Conservation (phyloP, 2,888 invertebrate genomes). For the Lottia scabra region DNA sequence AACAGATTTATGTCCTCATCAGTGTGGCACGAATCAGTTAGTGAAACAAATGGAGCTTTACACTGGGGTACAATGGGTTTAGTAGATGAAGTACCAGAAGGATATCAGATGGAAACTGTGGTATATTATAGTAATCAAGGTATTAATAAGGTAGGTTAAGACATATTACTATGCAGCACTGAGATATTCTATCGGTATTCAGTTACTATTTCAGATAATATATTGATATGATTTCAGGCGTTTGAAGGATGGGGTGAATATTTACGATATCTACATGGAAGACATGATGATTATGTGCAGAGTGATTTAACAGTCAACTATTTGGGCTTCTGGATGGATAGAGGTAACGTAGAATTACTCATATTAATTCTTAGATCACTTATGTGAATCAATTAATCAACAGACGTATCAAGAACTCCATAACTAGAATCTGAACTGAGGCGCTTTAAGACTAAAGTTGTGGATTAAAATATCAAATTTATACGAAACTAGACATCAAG, state of each 20-base stretch:
- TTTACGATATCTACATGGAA: slow-evolving; percentile 39
- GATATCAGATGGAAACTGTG: neutral
- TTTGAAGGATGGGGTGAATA: slow-evolving; percentile 37
- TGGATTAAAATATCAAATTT: no score
- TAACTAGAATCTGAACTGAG: no score
- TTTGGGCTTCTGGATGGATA: slow-evolving; percentile 44
- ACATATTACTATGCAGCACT: no score
- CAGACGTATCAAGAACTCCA: no score
- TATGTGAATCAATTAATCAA: no score
- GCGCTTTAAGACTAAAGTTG: no score
- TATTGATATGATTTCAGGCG: no score
- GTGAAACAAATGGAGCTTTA: slow-evolving; percentile 19
- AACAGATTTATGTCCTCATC: neutral
- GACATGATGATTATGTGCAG: slow-evolving; percentile 11
- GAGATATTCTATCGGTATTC: no score
- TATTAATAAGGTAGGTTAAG: neutral
- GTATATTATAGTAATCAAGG: neutral
- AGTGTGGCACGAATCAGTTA: neutral
- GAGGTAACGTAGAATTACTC: no score
- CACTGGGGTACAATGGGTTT: neutral
- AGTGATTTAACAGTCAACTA: slow-evolving; percentile 35
- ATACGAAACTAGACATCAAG: no score
- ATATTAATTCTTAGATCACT: no score
- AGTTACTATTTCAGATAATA: no score
- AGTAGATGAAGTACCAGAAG: neutral